These are phyloP conservation scores for Mus pahari DNA, from an alignment of 2,113 vertebrate genomes.

Conservation along the genomic window DNA sequence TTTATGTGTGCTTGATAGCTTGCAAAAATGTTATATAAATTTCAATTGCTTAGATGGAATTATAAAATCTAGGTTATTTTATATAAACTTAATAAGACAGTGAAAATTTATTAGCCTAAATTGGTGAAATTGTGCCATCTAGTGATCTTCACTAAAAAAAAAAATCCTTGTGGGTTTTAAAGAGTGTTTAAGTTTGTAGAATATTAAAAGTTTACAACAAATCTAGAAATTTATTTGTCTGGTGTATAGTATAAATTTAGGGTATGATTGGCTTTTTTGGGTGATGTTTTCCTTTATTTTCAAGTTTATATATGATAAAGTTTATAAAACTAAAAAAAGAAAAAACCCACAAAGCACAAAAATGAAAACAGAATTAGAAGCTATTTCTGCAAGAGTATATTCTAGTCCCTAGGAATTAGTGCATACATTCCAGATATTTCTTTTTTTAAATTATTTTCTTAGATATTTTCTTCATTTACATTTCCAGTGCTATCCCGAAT, in stretches of 20 bases:
- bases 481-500: too few relatives aligned
- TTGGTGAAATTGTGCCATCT: conserved; percentile 80
- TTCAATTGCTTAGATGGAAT: conserved; percentile 18
- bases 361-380: conserved; percentile 29
- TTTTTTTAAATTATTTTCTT: too few relatives aligned
- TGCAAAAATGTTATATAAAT: neutral
- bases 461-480: too few relatives aligned
- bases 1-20: neutral
- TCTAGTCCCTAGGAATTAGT: neutral
- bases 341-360: neutral
- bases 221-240: neutral
- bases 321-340: conserved; percentile 1
- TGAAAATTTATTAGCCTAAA: conserved; percentile 64
- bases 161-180: neutral
- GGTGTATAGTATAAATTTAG: neutral
- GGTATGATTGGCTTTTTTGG: neutral
- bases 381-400: neutral
- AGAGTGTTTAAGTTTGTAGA: conserved; percentile 29
- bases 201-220: conserved; percentile 40
- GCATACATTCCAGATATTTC: neutral
- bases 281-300: neutral
- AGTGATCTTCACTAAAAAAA: conserved; percentile 70
- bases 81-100: conserved; percentile 9
- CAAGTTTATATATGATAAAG: neutral
- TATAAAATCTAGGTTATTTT: conserved; percentile 57